Base-by-base conservation (phyloP, 2,113 vertebrate species). In the Empidonax traillii region DNA sequence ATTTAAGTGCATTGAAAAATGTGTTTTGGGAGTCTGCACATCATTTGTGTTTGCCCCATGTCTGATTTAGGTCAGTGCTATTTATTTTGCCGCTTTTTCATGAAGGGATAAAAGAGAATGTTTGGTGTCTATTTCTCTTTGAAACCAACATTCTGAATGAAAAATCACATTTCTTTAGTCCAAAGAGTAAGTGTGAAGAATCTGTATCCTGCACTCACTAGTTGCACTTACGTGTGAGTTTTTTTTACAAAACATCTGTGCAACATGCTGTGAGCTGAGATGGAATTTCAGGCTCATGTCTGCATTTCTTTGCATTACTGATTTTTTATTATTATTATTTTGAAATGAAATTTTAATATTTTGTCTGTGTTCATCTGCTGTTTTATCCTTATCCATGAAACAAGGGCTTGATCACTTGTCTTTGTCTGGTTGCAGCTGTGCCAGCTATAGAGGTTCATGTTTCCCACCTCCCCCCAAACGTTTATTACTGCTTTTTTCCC, bases 171-270 rank as follows among this genome's bases (percentile, higher is more conserved):
- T 87, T 74, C 51, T 85, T 75, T 55, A 92, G 35, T 86, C n/a
- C 61, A 62, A 33, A 90, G 41, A 79, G 5, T 56, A 83, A 87
- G 71, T 63, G 35, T 31, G 68, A 89, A 84, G 31, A 52, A 56
- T 84, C 52, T 81, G 59, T 3, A 0, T 90, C 72, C 47, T 66
- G 24, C 56, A 61, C 56, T 93, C 69, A 86, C 68, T 65, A 46
- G 44, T 73, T 91, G 51, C 89, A 82, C 52, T 89, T 67, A 74
- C 55, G 73, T 69, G 67, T 88, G 41, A 86, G 87, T 96, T 97
- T 95, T 96, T 96, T 98, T 97, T 85, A 84, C 69, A 93, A 93
- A 96, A 95, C 82, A 96, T 97, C 78, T 95, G 91, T 95, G 94
- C 94, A 93, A 46, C 41, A 8, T 93, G 46, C 94, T 80, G 15